Conservation (phyloP, 1,140 invertebrate genomes). For the Drosophila baimaii region DNA sequence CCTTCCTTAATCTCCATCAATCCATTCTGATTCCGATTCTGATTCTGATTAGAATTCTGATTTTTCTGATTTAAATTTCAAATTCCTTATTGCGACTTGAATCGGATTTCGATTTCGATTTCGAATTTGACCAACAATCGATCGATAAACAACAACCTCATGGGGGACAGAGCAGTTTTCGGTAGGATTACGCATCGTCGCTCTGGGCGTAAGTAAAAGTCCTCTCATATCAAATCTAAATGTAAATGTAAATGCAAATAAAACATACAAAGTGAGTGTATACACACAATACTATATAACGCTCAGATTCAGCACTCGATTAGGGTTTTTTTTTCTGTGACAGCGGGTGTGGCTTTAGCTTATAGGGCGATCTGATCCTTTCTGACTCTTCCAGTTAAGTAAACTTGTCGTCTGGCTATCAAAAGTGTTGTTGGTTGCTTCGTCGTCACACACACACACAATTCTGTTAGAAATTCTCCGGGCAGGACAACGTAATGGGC, state of each 20-base stretch:
- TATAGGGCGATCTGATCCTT: slow-evolving; percentile 31
- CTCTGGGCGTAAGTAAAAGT: slow-evolving; percentile 65
- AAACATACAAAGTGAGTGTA: slow-evolving; percentile 55
- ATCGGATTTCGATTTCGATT: slow-evolving; percentile 13
- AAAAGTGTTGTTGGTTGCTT: slow-evolving; percentile 40
- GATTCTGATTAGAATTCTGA: background rate
- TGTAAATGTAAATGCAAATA: slow-evolving; percentile 56
- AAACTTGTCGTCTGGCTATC: slow-evolving; percentile 63
- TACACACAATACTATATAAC: slow-evolving; percentile 45
- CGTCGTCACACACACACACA: slow-evolving; percentile 45
- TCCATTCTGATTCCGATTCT: slow-evolving; percentile 22
- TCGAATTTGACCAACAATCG: slow-evolving; percentile 29
- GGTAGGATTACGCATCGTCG: slow-evolving; percentile 72
- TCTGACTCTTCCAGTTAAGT: slow-evolving; percentile 42
- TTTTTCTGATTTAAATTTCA: slow-evolving; percentile 17
- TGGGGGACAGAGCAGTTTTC: slow-evolving; percentile 77
- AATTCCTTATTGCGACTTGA: slow-evolving; percentile 13
- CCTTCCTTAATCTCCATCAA: slow-evolving; percentile 14
- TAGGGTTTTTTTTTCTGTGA: slow-evolving; percentile 16
- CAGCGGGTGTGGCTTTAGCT: slow-evolving; percentile 12
- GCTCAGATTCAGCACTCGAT: slow-evolving; percentile 57
- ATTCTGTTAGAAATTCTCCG: slow-evolving; percentile 77
- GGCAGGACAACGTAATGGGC: slow-evolving; percentile 23
- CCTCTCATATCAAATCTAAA: slow-evolving; percentile 68
- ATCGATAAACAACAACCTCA: slow-evolving; percentile 70